Base-by-base conservation (phyloP, 2,113 vertebrate species). In the Perccottus glenii region DNA sequence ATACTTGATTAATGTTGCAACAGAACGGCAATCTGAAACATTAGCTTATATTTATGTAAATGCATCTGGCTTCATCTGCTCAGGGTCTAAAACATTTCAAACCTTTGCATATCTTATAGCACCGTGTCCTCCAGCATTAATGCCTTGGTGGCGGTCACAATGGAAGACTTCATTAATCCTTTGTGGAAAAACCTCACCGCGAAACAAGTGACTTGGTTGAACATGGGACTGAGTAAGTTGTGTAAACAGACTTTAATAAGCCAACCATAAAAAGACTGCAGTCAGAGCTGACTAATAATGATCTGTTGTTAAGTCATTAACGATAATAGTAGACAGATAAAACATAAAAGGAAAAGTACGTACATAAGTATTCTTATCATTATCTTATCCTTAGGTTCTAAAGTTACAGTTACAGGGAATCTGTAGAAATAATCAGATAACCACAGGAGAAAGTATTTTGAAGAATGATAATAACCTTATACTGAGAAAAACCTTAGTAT, bases 121-220 rank as follows among this genome's bases (percentile, higher is more conserved):
- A 96, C 96, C 0, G 96, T 96, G 72, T 97, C 96, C 42, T 96
- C 96, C 76, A 96, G 95, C 81, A 96, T 97, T 77, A 97, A 96
- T 35, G 95, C 95, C 60, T 85, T 97, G 35, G 94, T 95, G 60
- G 95, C 96, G 0, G 96, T 98, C 60, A 96, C 96, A 0, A 78
- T 94, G 5, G 94, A 96, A 78, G 96, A 97, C 74, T 93, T 95
- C 57, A 75, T 98, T 44, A 89, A 76, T 59, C 94, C 94, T 0
- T 0, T 88, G 45, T 91, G 78, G 70, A 92, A 55, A 81, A 89
- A 85, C 8, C 73, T 94, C 60, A 91, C 91, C 61, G 80, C 92
- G 70, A 93, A 68, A 79, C 89, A 95, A 73, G 52, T 93, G 40
- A 83, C 84, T 8, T 92, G 94, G 94, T 82, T 95, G 89, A 96